Percentiles rank a stretch among this genome's conserved stretches.
Evolutionary conservation across 2,888 invertebrate species (phyloP).

Genomic region (Harpagoxenus sublaevis): DNA sequence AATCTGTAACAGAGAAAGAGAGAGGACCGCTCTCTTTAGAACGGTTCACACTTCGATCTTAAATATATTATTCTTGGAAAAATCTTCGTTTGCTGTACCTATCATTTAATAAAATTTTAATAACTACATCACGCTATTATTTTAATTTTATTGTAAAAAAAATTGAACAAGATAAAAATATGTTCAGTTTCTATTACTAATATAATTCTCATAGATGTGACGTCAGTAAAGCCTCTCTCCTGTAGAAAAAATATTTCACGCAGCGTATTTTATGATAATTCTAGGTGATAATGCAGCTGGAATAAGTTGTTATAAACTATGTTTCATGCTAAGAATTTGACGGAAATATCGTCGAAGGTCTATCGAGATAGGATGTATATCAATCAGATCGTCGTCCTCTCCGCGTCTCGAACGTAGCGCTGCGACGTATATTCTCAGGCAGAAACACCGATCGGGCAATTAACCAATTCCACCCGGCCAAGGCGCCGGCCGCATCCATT

Average conservation of each 20-base stretch:
- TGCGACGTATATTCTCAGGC: not conserved
- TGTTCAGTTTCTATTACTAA: not conserved
- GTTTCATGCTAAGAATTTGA: not conserved
- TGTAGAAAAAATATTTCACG: not conserved
- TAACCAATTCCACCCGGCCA: slow-evolving; percentile 29
- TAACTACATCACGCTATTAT: not conserved
- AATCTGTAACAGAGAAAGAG: slow-evolving; percentile 90
- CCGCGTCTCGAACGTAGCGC: not conserved
- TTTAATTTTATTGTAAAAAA: slow-evolving; percentile 4
- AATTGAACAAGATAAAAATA: not conserved
- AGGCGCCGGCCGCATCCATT: slow-evolving; percentile 25
- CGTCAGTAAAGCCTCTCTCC: not conserved
- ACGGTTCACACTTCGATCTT: not conserved
- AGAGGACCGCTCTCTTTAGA: not conserved
- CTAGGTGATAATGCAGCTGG: not conserved
- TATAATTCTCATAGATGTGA: not conserved
- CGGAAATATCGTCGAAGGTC: not conserved
- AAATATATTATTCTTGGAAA: not conserved
- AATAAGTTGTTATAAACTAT: not conserved
- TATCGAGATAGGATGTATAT: not conserved
- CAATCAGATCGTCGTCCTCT: not conserved
- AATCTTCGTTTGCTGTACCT: not conserved
- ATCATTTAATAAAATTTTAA: not conserved
- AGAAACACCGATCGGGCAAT: slow-evolving; percentile 14
- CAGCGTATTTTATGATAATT: not conserved